phyloP scores from a whole-genome alignment of 2,113 vertebrate species.

The Cyanoliseus patagonus region DNA sequence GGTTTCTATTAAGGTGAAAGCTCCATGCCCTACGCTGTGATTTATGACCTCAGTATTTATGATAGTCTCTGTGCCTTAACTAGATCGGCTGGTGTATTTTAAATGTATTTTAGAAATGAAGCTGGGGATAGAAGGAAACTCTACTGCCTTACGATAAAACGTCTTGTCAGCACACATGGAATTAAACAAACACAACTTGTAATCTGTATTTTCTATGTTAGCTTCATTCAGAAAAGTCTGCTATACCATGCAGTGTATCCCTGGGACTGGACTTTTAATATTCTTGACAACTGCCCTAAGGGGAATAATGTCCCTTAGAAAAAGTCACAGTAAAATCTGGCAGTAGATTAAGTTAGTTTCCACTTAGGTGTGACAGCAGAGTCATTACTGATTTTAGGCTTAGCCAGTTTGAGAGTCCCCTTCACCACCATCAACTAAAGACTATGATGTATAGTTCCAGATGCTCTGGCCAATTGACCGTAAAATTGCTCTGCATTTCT shows the following conservation, averaged over 20 bases:
- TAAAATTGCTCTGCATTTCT: slow-evolving; percentile 93
- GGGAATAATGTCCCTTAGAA: slow-evolving; percentile 59
- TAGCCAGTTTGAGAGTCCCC: slow-evolving; percentile 77
- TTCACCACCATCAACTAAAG: slow-evolving; percentile 77
- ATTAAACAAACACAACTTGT: slow-evolving; percentile 51
- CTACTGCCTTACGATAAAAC: slow-evolving; percentile 62
- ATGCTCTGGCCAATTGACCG: slow-evolving; percentile 95
- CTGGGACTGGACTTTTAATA: slow-evolving; percentile 26
- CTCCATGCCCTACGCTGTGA: slow-evolving; percentile 42
- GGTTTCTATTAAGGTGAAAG: slow-evolving; percentile 41
- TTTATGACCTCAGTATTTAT: slow-evolving; percentile 57
- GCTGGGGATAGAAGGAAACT: slow-evolving; percentile 46
- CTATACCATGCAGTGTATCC: neutral
- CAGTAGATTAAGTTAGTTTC: slow-evolving; percentile 69
- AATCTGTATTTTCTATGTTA: slow-evolving; percentile 21
- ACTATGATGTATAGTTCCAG: slow-evolving; percentile 90
- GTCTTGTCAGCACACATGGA: slow-evolving; percentile 59
- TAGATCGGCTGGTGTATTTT: slow-evolving; percentile 37
- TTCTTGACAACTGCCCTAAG: slow-evolving; percentile 41
- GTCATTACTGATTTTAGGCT: slow-evolving; percentile 71
- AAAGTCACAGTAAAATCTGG: slow-evolving; percentile 61
- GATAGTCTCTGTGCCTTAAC: slow-evolving; percentile 39
- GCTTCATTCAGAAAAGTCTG: slow-evolving; percentile 15
- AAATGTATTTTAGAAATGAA: slow-evolving; percentile 55
- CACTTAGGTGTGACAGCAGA: slow-evolving; percentile 74